These are phyloP conservation scores for Eufriesea mexicana DNA, from an alignment of 1,140 invertebrate species.

Conservation along the genomic window DNA sequence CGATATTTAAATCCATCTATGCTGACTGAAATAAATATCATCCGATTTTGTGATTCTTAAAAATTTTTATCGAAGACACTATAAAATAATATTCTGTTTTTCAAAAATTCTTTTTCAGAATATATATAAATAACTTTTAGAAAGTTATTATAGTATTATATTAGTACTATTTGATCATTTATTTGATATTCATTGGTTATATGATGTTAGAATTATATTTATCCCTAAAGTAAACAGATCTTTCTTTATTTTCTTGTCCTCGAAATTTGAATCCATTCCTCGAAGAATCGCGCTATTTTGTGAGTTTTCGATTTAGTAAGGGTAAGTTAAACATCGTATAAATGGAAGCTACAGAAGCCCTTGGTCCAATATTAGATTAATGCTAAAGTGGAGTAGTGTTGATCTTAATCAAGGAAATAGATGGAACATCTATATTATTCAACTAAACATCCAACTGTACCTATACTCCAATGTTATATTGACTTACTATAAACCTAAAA, in stretches of 20 bases:
- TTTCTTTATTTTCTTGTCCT: background rate
- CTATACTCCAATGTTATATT: background rate
- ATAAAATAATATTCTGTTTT: no score
- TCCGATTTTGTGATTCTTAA: no score
- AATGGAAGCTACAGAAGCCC: background rate
- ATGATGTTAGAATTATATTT: no score
- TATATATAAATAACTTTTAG: no score
- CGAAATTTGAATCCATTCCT: no score
- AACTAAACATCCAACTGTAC: background rate
- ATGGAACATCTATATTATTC: background rate
- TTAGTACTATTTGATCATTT: no score
- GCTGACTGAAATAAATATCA: no score
- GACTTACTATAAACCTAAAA: background rate
- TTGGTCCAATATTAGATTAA: slow-evolving; percentile 11
- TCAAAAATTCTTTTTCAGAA: no score
- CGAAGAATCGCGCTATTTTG: background rate
- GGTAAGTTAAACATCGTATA: background rate
- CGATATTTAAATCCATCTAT: no score
- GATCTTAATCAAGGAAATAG: background rate
- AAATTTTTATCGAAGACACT: no score
- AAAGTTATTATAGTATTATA: no score
- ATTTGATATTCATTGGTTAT: no score
- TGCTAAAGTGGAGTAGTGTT: slow-evolving; percentile 1
- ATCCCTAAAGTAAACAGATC: background rate
- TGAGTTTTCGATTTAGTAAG: background rate